These are phyloP conservation scores for Boleophthalmus pectinirostris DNA, from an alignment of 2,113 vertebrate genomes.

Conservation along the genomic window DNA sequence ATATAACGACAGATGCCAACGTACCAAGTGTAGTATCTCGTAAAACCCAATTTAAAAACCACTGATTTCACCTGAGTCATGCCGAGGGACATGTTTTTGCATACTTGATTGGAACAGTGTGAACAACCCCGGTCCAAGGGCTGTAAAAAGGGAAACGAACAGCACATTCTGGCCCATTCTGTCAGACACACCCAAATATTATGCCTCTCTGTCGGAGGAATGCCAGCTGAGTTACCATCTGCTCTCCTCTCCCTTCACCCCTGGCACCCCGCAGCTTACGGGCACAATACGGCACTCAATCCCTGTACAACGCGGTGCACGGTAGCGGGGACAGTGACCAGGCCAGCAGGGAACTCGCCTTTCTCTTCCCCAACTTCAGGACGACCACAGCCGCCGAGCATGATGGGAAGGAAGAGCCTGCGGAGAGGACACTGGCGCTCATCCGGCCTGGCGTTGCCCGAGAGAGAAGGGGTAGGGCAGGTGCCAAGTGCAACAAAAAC, in stretches of 20 bases:
- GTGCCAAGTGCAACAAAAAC: constrained; percentile 63
- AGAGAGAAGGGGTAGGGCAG: constrained; percentile 72
- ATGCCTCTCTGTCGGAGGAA: constrained; percentile 59
- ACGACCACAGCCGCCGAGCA: constrained; percentile 47
- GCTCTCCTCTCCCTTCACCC: constrained; percentile 60
- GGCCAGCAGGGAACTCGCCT: constrained; percentile 82
- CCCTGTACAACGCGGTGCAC: constrained; percentile 83
- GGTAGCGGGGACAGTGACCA: constrained; percentile 78
- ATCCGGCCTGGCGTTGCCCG: constrained; percentile 76
- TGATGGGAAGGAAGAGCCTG: constrained; percentile 63
- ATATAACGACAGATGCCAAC: neutral
- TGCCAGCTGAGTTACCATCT: constrained; percentile 77
- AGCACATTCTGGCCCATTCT: constrained; percentile 49
- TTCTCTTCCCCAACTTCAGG: constrained; percentile 84
- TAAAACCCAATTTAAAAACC: neutral
- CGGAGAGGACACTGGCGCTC: constrained; percentile 79
- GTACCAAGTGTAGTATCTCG: neutral
- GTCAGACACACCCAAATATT: constrained; percentile 70
- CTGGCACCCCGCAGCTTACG: constrained; percentile 78
- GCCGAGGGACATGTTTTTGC: constrained; percentile 13
- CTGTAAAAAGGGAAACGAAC: constrained; percentile 43
- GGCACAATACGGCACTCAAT: constrained; percentile 83
- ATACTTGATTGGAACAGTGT: constrained; percentile 28
- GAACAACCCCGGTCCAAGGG: constrained; percentile 33
- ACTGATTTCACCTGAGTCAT: neutral